These are phyloP conservation scores for Hirundo rustica DNA, from an alignment of 2,797 vertebrate species.

Conservation along the genomic window DNA sequence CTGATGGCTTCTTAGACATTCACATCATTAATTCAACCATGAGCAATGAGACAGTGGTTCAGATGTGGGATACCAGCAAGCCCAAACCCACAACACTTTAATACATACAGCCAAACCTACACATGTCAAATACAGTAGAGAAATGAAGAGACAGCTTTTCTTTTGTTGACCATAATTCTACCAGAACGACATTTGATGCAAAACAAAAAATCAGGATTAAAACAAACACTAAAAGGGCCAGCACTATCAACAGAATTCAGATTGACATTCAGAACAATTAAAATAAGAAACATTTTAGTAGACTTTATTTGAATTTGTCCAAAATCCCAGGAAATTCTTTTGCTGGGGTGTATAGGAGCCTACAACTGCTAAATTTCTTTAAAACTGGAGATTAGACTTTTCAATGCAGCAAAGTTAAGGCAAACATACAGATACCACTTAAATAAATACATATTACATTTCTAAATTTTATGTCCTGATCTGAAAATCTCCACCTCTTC, in stretches of 20 bases:
- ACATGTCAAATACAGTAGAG: background rate
- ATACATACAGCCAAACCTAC: slow-evolving; percentile 40
- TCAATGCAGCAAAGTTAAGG: background rate
- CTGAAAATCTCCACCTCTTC: background rate
- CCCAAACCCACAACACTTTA: slow-evolving; percentile 23
- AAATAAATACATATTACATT: background rate
- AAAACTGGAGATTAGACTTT: background rate
- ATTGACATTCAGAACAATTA: background rate
- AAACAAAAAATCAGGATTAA: background rate
- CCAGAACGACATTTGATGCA: background rate
- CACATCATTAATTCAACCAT: slow-evolving; percentile 89
- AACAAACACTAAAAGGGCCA: background rate
- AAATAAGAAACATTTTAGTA: background rate
- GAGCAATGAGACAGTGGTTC: slow-evolving; percentile 77
- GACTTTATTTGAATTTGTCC: background rate
- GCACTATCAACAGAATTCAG: background rate
- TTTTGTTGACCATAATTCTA: background rate
- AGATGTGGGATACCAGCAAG: slow-evolving; percentile 66
- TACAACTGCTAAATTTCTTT: background rate
- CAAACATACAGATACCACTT: background rate
- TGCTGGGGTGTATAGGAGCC: background rate
- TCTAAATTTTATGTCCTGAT: background rate
- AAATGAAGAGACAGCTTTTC: background rate
- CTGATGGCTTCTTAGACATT: slow-evolving; percentile 83
- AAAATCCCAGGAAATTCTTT: background rate